Percentiles rank a stretch among this genome's conserved stretches.
phyloP scores from a whole-genome alignment of 2,797 vertebrate genomes.

The Parauchenoglanis ngamensis region DNA sequence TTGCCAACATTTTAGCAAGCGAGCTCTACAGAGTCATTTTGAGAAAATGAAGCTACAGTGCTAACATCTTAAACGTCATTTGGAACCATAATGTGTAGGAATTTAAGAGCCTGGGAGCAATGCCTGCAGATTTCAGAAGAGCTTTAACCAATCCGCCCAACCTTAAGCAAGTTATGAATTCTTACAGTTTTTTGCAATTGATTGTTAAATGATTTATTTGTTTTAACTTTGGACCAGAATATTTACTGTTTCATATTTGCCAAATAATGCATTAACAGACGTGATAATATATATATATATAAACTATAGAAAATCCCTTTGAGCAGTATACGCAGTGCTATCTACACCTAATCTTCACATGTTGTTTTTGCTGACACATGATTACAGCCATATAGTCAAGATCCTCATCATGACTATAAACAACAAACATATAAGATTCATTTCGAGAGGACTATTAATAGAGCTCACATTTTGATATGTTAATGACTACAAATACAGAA shows the following conservation, averaged over 20 bases:
- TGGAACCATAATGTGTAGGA: background rate
- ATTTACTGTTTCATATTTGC: background rate
- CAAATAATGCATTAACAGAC: background rate
- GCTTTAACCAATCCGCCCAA: background rate
- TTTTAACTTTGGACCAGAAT: background rate
- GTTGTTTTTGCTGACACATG: background rate
- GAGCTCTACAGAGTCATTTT: background rate
- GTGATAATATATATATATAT: background rate
- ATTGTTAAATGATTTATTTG: background rate
- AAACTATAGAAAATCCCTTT: background rate
- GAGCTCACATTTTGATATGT: background rate
- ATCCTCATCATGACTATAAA: background rate
- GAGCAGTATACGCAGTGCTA: background rate
- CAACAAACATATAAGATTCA: background rate
- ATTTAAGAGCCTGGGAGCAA: too few species aligned
- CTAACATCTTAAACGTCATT: background rate
- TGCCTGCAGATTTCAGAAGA: background rate
- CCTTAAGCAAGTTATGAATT: background rate
- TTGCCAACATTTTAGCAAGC: background rate
- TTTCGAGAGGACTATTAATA: background rate
- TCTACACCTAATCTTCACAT: background rate
- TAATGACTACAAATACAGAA: background rate
- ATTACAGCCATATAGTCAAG: background rate
- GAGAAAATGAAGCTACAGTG: too few species aligned
- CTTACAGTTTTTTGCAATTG: background rate